phyloP scores from a whole-genome alignment of 2,113 vertebrate species.

The Elgaria multicarinata region DNA sequence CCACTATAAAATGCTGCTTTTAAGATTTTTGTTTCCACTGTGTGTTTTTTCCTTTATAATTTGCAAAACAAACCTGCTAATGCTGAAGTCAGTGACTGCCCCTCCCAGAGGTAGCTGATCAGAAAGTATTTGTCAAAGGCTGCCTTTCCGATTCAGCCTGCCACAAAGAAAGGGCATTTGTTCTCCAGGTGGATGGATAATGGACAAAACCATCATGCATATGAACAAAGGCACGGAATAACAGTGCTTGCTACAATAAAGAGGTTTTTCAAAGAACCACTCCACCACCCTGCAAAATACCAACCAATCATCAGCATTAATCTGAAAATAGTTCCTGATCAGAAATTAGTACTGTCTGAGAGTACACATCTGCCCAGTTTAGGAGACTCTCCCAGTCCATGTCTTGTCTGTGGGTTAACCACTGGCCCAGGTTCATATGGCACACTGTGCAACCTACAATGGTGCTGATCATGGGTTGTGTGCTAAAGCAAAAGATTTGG shows the following conservation, averaged over 20 bases:
- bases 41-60: constrained; percentile 56
- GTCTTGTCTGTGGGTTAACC: constrained; percentile 39
- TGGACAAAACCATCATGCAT: constrained; percentile 68
- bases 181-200: constrained; percentile 62
- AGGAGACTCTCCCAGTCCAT: constrained; percentile 58
- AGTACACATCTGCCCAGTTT: constrained; percentile 61
- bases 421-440: too few species aligned
- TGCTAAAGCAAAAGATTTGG: too few species aligned
- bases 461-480: too few species aligned
- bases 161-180: constrained; percentile 65
- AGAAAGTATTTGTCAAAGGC: constrained; percentile 69
- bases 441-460: too few species aligned
- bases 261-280: constrained; percentile 48
- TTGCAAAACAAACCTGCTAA: constrained; percentile 55
- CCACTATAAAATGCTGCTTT: constrained; percentile 57
- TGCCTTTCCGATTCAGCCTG: constrained; percentile 62
- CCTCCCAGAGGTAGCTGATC: constrained; percentile 55
- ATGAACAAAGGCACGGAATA: constrained; percentile 66
- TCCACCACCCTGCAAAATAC: background rate
- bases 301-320: constrained; percentile 51
- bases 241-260: constrained; percentile 67
- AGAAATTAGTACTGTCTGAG: constrained; percentile 42
- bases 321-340: constrained; percentile 60
- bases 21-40: constrained; percentile 62
- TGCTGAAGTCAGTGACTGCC: constrained; percentile 60